Base-by-base conservation (phyloP, 2,888 invertebrate species). In the Ophion obscuratus region DNA sequence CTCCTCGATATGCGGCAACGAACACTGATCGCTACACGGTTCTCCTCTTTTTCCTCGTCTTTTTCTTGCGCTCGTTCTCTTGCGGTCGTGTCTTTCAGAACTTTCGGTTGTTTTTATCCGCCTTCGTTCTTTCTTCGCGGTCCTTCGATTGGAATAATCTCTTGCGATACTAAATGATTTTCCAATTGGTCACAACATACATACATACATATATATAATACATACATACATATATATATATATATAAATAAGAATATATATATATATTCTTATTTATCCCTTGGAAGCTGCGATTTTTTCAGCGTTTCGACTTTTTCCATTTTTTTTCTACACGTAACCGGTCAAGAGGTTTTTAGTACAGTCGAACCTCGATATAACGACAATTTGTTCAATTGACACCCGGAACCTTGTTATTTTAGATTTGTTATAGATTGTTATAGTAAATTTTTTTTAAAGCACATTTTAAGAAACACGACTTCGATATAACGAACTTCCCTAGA, bases 121-220 rank as follows among this genome's bases (percentile, higher is more conserved):
- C 64, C 27, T 24, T 70, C 71, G 59, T 68, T 40, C 74, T 73
- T 53, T 68, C 77, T 57, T 53, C 78, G 78, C 17, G 78, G 81
- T 53, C 7, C 67, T 81, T 84, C 86, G 84, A 84, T 84, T 53
- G 86, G 81, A 86, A 86, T 84, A 86, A 86, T 84, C 83, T 84
- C 66, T 40, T 81, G 40, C 61, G 79, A 81, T 86, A 81, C 86
- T 70, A 81, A 78, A 84, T 81, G 75, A 84, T 84, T 86, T 85
- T 86, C 76, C 83, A 83, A 80, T 80, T 81, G 73, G 44, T 57
- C 73, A 14, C 47, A 47, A 53, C 53, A 40, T 62, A 77, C 36
- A 7, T 31, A 36, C 24, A 24, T 24, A 24, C 24, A 24, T 24
- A 24, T 1, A 24, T 24, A 24, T 1, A 24, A 24, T 1, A 9